These are phyloP conservation scores for Nephrotoma guestfalica DNA, from an alignment of 2,888 invertebrate species.

Conservation along the genomic window DNA sequence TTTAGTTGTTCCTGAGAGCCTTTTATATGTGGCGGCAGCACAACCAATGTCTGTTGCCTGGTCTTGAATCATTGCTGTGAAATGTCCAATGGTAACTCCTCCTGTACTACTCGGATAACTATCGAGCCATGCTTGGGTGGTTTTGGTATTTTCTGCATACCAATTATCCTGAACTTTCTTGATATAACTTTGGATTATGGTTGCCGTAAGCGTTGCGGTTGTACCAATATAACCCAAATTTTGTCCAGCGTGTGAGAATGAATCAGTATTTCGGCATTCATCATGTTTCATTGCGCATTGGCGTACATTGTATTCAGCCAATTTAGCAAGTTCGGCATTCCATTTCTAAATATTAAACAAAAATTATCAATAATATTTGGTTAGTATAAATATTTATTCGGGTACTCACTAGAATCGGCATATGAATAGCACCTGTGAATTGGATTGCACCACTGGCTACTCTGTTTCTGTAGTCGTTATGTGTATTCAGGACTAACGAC, in stretches of 20 bases:
- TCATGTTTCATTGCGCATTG: constrained; percentile 9
- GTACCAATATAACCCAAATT: constrained; percentile 2
- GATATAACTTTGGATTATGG: neutral
- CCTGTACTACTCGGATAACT: neutral
- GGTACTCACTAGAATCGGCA: neutral
- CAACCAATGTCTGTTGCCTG: constrained; percentile 9
- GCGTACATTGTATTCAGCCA: constrained; percentile 5
- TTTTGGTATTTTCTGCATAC: neutral
- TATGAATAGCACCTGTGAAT: neutral
- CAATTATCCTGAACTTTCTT: neutral
- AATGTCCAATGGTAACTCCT: constrained; percentile 8
- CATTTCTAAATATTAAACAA: neutral
- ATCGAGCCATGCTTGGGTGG: neutral
- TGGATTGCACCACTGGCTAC: neutral
- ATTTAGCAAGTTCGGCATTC: constrained; percentile 5
- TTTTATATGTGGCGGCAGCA: neutral
- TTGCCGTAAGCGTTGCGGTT: neutral
- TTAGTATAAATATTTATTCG: neutral
- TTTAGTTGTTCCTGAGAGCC: neutral
- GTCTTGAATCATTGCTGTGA: constrained; percentile 9
- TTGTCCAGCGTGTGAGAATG: constrained; percentile 6
- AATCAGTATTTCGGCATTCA: constrained; percentile 7
- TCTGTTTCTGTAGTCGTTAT: neutral
- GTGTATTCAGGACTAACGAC: neutral
- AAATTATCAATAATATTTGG: no score